Evolutionary conservation across 2,888 invertebrate species (phyloP).

Genomic region (Dasypolia templi): DNA sequence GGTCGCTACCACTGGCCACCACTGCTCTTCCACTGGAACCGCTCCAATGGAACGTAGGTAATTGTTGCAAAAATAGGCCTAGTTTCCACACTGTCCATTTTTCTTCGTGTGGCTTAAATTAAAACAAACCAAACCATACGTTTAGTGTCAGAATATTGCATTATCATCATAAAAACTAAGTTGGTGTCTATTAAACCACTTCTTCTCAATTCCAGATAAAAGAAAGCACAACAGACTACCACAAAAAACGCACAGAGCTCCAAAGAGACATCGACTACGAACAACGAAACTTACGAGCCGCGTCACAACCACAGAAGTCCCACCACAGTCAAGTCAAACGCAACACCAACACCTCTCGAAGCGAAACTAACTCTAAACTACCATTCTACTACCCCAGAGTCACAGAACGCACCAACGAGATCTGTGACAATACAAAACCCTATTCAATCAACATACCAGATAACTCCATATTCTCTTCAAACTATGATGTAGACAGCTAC

Average conservation of each 20-base stretch:
- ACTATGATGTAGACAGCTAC: constrained; percentile 86
- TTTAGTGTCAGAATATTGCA: too few relatives aligned
- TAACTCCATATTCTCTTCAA: constrained; percentile 81
- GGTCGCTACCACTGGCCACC: too few relatives aligned
- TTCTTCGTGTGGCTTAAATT: too few relatives aligned
- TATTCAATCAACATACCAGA: constrained; percentile 88
- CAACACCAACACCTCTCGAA: constrained; percentile 69
- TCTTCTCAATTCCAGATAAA: constrained; percentile 83
- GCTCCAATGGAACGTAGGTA: too few relatives aligned
- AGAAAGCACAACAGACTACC: constrained; percentile 86
- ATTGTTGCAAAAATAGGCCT: too few relatives aligned
- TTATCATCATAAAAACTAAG: too few relatives aligned
- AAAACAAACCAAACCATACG: too few relatives aligned
- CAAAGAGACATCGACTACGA: constrained; percentile 87
- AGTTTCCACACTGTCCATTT: too few relatives aligned
- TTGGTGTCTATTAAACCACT: too few relatives aligned
- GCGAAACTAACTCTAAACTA: constrained; percentile 78
- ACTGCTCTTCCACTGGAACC: too few relatives aligned
- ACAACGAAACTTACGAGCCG: constrained; percentile 72
- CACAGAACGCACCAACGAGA: constrained; percentile 53
- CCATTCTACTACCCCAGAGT: constrained; percentile 81
- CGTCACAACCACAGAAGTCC: constrained; percentile 55
- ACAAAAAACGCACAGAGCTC: constrained; percentile 85
- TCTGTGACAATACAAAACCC: constrained; percentile 68
- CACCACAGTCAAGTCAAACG: constrained; percentile 43